A percentile compares a stretch with the other conserved stretches of the same genome.
phyloP scores from a whole-genome alignment of 2,888 invertebrate genomes.

The Dynastes tityus region DNA sequence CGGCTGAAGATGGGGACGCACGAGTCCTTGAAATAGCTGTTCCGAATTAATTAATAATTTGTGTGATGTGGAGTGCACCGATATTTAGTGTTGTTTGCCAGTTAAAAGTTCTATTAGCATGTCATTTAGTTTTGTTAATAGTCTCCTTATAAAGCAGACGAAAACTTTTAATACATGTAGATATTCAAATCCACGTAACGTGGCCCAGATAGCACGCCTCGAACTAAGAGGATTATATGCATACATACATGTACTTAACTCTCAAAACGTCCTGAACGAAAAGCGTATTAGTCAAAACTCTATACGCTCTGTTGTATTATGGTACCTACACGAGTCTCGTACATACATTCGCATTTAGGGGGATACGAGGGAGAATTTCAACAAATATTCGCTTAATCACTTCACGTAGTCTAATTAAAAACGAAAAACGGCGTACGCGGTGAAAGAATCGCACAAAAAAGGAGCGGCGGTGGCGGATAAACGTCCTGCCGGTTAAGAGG shows the following conservation, averaged over 20 bases:
- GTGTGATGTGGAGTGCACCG: too few species aligned
- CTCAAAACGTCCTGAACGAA: background rate
- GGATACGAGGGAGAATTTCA: conserved; percentile 3
- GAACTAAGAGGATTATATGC: conserved; percentile 21
- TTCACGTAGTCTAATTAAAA: conserved; percentile 16
- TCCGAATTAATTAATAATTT: too few species aligned
- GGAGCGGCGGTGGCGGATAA: background rate
- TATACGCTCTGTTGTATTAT: background rate
- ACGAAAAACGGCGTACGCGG: background rate
- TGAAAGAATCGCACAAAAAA: conserved; percentile 3
- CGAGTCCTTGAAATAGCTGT: too few species aligned
- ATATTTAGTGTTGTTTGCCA: too few species aligned
- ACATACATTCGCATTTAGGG: background rate
- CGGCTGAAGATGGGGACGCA: too few species aligned
- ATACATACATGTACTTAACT: conserved; percentile 13
- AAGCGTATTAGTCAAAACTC: conserved; percentile 18
- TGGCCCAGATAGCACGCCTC: background rate
- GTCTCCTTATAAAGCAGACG: background rate
- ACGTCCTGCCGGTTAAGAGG: background rate
- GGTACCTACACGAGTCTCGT: background rate
- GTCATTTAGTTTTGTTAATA: background rate
- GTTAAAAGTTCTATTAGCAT: too few species aligned
- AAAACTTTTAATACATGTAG: conserved; percentile 1
- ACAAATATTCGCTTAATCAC: conserved; percentile 16
- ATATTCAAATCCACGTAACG: conserved; percentile 12